These are phyloP conservation scores for Leucophenga montana DNA, from an alignment of 2,888 invertebrate species.

Conservation along the genomic window DNA sequence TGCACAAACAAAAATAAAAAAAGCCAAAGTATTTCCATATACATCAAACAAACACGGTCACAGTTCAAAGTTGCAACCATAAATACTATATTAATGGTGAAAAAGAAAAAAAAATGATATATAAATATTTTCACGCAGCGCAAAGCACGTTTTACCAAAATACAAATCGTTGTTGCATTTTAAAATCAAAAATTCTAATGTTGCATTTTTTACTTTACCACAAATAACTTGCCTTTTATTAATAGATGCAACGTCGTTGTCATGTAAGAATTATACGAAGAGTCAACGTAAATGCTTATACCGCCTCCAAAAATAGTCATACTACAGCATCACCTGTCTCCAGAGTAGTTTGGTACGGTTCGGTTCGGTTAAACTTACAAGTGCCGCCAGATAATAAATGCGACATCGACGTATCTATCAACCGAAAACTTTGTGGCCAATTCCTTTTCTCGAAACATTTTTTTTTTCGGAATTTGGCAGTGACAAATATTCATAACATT, in stretches of 20 bases:
- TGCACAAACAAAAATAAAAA: neutral
- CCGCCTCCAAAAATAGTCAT: slow-evolving; percentile 5
- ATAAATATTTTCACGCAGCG: slow-evolving; percentile 21
- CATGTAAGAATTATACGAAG: slow-evolving; percentile 13
- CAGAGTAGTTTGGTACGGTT: too few relatives aligned
- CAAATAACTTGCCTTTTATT: slow-evolving; percentile 20
- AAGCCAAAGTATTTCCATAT: neutral
- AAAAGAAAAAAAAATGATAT: neutral
- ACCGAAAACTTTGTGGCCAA: slow-evolving; percentile 9
- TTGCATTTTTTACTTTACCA: neutral
- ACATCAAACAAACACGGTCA: slow-evolving; percentile 17
- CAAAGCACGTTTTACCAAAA: slow-evolving; percentile 5
- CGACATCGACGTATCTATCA: too few relatives aligned
- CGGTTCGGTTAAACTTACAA: too few relatives aligned
- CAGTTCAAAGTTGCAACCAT: slow-evolving; percentile 22
- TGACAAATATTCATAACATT: slow-evolving; percentile 33
- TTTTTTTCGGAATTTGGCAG: slow-evolving; percentile 24
- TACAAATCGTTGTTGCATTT: neutral
- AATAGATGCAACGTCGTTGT: slow-evolving; percentile 6
- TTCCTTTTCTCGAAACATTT: neutral
- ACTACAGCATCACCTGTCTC: slow-evolving; percentile 2
- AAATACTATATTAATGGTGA: slow-evolving; percentile 15
- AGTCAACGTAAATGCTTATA: slow-evolving; percentile 1
- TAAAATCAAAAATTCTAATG: too few relatives aligned
- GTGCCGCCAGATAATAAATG: too few relatives aligned